phyloP scores from a whole-genome alignment of 2,797 vertebrate genomes.

The Avahi laniger region DNA sequence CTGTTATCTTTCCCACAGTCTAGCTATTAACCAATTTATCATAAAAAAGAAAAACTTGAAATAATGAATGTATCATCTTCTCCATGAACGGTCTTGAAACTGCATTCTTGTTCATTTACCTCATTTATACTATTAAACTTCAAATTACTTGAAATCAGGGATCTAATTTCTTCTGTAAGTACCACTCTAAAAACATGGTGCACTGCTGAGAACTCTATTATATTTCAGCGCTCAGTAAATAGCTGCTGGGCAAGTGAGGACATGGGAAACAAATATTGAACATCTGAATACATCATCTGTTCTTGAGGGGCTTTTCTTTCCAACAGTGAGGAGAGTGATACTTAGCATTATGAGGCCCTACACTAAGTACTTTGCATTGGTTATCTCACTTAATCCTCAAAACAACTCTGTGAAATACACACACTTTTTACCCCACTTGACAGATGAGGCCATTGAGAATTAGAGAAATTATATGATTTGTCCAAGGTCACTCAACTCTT shows the following conservation, averaged over 20 bases:
- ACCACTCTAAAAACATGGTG: not conserved
- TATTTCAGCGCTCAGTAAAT: not conserved
- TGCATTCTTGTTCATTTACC: not conserved
- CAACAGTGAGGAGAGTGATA: not conserved
- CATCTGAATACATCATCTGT: not conserved
- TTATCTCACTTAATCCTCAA: not conserved
- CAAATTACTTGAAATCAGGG: not conserved
- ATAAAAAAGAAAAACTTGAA: not conserved
- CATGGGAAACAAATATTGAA: not conserved
- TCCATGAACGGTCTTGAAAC: not conserved
- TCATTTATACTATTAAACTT: conserved; percentile 4
- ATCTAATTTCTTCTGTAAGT: not conserved
- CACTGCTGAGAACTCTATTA: not conserved
- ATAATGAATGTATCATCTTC: not conserved
- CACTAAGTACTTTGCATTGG: not conserved
- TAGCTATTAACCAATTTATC: not conserved
- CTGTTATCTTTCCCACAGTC: not conserved
- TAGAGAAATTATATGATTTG: not conserved
- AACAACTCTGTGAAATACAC: not conserved
- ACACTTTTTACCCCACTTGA: not conserved
- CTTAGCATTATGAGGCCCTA: too few relatives aligned
- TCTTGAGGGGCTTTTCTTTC: not conserved
- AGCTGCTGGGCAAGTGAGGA: not conserved
- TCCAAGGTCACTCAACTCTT: not conserved
- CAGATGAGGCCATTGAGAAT: conserved; percentile 3